Conservation (phyloP, 2,888 invertebrate genomes). For the Drosophila hamatofila region DNA sequence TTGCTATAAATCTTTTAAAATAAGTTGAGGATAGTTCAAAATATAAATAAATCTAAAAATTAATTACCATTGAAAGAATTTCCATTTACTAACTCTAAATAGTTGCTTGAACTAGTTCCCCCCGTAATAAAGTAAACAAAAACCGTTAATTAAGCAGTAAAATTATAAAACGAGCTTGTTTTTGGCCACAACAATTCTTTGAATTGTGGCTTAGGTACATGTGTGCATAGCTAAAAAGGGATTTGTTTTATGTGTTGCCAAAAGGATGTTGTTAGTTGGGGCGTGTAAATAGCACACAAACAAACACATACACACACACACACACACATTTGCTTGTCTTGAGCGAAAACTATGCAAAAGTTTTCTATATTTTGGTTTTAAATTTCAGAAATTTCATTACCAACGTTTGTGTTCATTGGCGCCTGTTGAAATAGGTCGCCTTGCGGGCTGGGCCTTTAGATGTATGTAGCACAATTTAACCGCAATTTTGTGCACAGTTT, state of each 20-base stretch:
- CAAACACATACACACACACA: not conserved
- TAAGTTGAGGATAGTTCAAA: not conserved
- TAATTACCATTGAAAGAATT: no score
- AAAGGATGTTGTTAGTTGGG: conserved; percentile 19
- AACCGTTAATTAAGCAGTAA: conserved; percentile 39
- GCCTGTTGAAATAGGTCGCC: conserved; percentile 27
- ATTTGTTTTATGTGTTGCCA: conserved; percentile 26
- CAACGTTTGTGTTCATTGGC: conserved; percentile 42
- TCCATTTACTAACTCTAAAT: not conserved
- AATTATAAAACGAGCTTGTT: conserved; percentile 29
- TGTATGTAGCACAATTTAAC: conserved; percentile 57
- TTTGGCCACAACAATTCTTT: conserved; percentile 6
- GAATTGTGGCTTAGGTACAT: conserved; percentile 34
- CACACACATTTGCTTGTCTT: not conserved
- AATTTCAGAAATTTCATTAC: conserved; percentile 55
- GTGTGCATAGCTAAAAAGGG: conserved; percentile 25
- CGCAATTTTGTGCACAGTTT: conserved; percentile 62
- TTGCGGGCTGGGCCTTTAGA: not conserved
- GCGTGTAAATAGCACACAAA: conserved; percentile 7
- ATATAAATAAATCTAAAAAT: not conserved
- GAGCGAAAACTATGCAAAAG: conserved; percentile 42
- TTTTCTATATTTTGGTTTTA: conserved; percentile 37
- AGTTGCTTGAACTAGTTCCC: not conserved
- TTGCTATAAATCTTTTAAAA: not conserved
- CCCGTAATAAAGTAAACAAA: not conserved